These are phyloP conservation scores for Nasonia oneida DNA, from an alignment of 2,888 invertebrate genomes.

Conservation along the genomic window DNA sequence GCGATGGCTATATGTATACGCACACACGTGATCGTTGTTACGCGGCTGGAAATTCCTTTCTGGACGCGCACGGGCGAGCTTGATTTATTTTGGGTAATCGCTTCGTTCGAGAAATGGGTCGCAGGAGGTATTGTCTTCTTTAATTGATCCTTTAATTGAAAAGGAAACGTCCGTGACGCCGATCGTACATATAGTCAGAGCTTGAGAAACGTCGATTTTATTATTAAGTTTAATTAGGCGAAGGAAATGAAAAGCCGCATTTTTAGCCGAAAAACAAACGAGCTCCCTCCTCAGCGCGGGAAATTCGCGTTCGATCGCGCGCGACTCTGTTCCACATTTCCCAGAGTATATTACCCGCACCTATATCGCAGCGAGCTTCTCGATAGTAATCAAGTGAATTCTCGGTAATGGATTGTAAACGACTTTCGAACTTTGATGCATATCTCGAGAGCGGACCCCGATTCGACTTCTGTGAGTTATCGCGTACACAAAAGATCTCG, in stretches of 20 bases:
- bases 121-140: too few species aligned
- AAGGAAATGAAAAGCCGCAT: neutral
- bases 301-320: conserved; percentile 15
- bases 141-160: neutral
- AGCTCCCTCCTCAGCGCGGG: neutral
- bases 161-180: too few species aligned
- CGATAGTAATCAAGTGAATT: conserved; percentile 20
- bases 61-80: too few species aligned
- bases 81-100: too few species aligned
- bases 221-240: neutral
- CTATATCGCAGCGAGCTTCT: too few species aligned
- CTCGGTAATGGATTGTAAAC: conserved; percentile 45
- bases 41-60: too few species aligned
- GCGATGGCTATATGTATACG: too few species aligned
- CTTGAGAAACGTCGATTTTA: neutral
- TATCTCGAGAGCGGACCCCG: neutral
- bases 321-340: neutral
- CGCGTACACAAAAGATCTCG: conserved; percentile 1
- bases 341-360: neutral
- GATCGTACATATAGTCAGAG: too few species aligned
- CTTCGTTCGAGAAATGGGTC: too few species aligned
- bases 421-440: conserved; percentile 40
- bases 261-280: neutral
- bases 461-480: conserved; percentile 30
- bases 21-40: too few species aligned